Conservation (phyloP, 1,140 invertebrate genomes). For the Paracyclopina nana region DNA sequence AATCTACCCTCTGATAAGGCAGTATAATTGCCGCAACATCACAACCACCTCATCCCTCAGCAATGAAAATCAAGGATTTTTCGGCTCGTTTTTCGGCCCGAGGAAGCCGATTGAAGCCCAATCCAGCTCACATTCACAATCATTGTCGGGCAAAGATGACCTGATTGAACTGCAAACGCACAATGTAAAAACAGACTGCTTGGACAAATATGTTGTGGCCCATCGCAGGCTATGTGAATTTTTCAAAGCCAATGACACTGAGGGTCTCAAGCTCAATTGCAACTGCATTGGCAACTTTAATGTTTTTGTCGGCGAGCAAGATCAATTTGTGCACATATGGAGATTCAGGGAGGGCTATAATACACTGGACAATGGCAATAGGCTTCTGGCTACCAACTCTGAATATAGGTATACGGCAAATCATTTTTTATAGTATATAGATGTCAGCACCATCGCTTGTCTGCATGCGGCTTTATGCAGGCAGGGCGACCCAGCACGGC, state of each 20-base stretch:
- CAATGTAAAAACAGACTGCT: slow-evolving; percentile 67
- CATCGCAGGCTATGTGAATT: neutral
- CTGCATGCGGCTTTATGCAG: neutral
- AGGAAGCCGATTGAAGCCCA: neutral
- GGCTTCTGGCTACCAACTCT: slow-evolving; percentile 44
- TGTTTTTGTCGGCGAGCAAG: slow-evolving; percentile 87
- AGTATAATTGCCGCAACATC: too few species aligned
- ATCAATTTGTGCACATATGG: slow-evolving; percentile 90
- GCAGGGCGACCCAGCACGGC: neutral
- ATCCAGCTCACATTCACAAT: neutral
- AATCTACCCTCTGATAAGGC: too few species aligned
- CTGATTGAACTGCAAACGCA: slow-evolving; percentile 87
- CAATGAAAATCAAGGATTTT: neutral
- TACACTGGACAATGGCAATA: slow-evolving; percentile 56
- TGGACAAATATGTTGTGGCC: slow-evolving; percentile 51
- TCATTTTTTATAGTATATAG: neutral
- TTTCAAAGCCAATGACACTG: slow-evolving; percentile 19
- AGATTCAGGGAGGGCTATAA: slow-evolving; percentile 77
- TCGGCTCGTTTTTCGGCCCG: neutral
- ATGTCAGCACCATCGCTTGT: neutral
- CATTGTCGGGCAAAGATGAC: neutral
- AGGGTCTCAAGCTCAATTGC: slow-evolving; percentile 44
- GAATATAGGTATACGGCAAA: slow-evolving; percentile 28
- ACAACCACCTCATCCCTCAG: too few species aligned
- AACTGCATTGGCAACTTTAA: slow-evolving; percentile 64